A percentile compares a stretch with the other conserved stretches of the same genome.
Evolutionary conservation across 2,888 invertebrate species (phyloP).

Genomic region (Trichogramma evanescens): DNA sequence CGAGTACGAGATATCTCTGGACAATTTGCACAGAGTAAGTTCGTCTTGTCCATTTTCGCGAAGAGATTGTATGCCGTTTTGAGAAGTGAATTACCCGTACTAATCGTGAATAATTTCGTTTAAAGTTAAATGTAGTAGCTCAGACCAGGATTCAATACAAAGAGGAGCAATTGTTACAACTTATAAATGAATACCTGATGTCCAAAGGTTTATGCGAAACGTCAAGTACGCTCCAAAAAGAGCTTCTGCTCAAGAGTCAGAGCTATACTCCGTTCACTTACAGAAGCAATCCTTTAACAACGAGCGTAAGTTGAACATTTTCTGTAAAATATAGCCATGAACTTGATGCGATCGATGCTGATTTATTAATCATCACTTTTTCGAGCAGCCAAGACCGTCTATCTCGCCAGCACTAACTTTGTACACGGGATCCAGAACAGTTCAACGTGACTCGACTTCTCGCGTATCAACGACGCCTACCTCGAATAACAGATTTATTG

Average conservation of each 20-base stretch:
- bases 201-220: conserved; percentile 68
- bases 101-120: conserved; percentile 9
- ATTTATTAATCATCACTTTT: neutral
- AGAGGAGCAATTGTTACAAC: conserved; percentile 82
- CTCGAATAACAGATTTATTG: conserved; percentile 37
- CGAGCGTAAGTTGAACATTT: conserved; percentile 28
- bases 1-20: conserved; percentile 78
- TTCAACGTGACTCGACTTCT: conserved; percentile 32
- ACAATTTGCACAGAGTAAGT: conserved; percentile 78
- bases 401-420: conserved; percentile 44
- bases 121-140: conserved; percentile 84
- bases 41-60: neutral
- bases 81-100: neutral
- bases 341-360: neutral
- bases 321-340: neutral
- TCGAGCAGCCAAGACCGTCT: conserved; percentile 31
- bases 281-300: conserved; percentile 33
- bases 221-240: conserved; percentile 67
- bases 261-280: conserved; percentile 45
- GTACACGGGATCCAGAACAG: conserved; percentile 32
- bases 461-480: conserved; percentile 37
- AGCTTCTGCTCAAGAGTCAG: conserved; percentile 64
- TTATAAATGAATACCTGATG: conserved; percentile 82
- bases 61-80: neutral
- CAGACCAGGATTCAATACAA: conserved; percentile 94